Base-by-base conservation (phyloP, 2,888 invertebrate species). In the Leucozona laternaria region DNA sequence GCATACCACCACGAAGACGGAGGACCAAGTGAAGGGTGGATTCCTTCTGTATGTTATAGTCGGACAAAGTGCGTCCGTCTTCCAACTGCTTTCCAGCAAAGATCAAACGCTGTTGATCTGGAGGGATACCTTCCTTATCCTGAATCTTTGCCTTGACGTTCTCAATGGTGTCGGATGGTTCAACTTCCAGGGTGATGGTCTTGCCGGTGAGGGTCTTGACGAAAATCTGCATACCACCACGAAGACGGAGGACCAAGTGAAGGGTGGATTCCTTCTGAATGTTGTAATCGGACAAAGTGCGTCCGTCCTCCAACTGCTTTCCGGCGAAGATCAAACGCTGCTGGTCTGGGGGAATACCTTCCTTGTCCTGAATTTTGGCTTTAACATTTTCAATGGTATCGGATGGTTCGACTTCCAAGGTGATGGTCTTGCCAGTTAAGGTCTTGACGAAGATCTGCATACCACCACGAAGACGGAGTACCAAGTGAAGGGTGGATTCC, bases 1-100 rank as follows among this genome's bases (percentile, higher is more conserved):
- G 90, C 90, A 98, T 98, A 93, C 94, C 96, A 94, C 98, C 98
- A 91, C 98, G 95, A 88, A 98, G 95, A 93, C 98, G 96, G 82
- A 98, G 94, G 73, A 98, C 98, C 93, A 97, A 94, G n/a, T 90
- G 90, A 0, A 90, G 85, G 11, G 90, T 90, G 0, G 90, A 90
- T 77, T 90, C 90, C 73, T 90, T 90, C 22, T 90, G 90, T 28
- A 90, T 90, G 64, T 90, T 90, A 57, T 90, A 90, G 92, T 98
- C 98, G 95, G n/a, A 97, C 11, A 90, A 93, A 10, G 97, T 97
- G 75, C 97, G 95, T 13, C 97, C 97, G 94, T 98, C 97, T 93
- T 97, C 97, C 22, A 90, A 68, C 25, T 90, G 90, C 85, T 90
- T 90, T 10, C 90, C 90, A 0, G 90, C 90, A 7, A 90, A 90